A percentile compares a stretch with the other conserved stretches of the same genome.
Evolutionary conservation across 1,140 invertebrate species (phyloP).

Genomic region (Leguminivora glycinivorella): DNA sequence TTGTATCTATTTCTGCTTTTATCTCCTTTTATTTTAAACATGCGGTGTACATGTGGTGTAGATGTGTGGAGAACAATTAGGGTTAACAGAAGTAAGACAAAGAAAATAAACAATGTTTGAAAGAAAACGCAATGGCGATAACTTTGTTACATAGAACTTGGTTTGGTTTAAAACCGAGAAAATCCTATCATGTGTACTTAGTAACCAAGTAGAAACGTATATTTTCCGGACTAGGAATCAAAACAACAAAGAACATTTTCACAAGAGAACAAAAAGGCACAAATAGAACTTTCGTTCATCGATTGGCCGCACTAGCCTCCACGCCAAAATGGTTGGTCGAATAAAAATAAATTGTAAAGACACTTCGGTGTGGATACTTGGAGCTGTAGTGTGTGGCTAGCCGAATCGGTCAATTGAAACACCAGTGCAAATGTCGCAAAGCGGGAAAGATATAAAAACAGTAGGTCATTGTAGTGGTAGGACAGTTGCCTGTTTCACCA

Average conservation of each 20-base stretch:
- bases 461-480: neutral
- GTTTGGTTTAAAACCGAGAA: no score
- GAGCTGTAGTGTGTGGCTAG: conserved; percentile 45
- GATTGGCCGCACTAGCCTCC: conserved; percentile 20
- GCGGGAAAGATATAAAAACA: conserved; percentile 9
- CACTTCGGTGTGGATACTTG: conserved; percentile 17
- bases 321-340: conserved; percentile 16
- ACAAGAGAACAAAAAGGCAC: conserved; percentile 1
- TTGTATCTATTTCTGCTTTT: no score
- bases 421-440: conserved; percentile 57
- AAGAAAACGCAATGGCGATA: no score
- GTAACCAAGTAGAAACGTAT: neutral
- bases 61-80: no score
- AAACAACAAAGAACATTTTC: neutral
- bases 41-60: no score
- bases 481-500: no score
- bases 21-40: no score
- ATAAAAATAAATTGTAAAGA: conserved; percentile 29
- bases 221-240: neutral
- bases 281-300: conserved; percentile 21
- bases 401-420: conserved; percentile 58
- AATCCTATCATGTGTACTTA: no score
- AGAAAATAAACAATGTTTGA: no score
- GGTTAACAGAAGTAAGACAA: no score
- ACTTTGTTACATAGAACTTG: no score